A percentile compares a stretch with the other conserved stretches of the same genome.
Evolutionary conservation across 64 coral and sea anemone genomes (phyloP).

Genomic region (Montipora foliosa): DNA sequence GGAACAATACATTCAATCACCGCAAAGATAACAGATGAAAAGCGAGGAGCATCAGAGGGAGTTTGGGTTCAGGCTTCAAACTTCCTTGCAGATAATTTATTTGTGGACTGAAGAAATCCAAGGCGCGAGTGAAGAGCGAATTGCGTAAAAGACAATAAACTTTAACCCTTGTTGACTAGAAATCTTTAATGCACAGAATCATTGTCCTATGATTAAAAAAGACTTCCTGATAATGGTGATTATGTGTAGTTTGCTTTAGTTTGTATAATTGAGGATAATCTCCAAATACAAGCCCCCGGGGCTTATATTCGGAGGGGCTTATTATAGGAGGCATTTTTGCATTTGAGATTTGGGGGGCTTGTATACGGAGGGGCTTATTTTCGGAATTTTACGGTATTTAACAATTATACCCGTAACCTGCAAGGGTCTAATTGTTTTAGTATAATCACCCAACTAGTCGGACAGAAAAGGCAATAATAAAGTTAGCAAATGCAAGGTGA

Average conservation of each 20-base stretch:
- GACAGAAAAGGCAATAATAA: no score
- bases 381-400: not conserved
- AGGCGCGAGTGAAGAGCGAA: not conserved
- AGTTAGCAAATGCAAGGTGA: no score
- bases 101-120: slow-evolving; percentile 32
- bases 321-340: not conserved
- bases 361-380: not conserved
- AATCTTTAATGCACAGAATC: no score
- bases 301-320: not conserved
- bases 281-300: not conserved
- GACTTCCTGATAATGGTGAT: not conserved
- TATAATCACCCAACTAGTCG: no score
- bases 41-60: slow-evolving; percentile 25
- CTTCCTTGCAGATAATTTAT: slow-evolving; percentile 59
- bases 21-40: slow-evolving; percentile 30
- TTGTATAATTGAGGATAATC: not conserved
- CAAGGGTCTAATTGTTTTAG: no score
- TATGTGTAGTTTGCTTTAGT: not conserved
- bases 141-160: no score
- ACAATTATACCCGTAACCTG: no score
- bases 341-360: not conserved
- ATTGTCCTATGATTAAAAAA: not conserved
- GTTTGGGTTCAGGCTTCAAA: slow-evolving; percentile 24
- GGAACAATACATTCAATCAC: not conserved
- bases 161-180: no score